Evolutionary conservation across 2,113 vertebrate species (phyloP).

Genomic region (Bubalus kerabau): DNA sequence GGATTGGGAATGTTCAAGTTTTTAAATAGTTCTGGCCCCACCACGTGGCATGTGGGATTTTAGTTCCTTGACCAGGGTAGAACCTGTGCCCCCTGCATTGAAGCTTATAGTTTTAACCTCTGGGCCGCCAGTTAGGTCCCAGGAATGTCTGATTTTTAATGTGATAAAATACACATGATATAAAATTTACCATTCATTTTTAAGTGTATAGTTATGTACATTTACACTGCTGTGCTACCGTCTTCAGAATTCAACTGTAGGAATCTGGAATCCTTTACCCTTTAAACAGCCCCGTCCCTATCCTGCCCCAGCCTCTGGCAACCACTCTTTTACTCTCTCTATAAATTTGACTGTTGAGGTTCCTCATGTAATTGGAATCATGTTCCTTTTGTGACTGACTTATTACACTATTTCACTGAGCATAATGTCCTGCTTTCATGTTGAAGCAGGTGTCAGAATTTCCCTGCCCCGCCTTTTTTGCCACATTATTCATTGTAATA

Average conservation of each 20-base stretch:
- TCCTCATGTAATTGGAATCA: not conserved
- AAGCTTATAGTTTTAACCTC: not conserved
- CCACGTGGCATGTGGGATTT: not conserved
- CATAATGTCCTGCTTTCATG: not conserved
- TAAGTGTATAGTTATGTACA: not conserved
- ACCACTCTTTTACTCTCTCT: not conserved
- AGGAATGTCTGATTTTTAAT: not conserved
- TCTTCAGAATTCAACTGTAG: not conserved
- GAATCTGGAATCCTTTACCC: not conserved
- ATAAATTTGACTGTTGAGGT: not conserved
- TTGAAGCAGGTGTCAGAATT: not conserved
- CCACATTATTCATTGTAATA: not conserved
- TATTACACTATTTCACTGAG: not conserved
- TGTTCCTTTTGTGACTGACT: not conserved
- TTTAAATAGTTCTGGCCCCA: not conserved
- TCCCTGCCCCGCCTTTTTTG: not conserved
- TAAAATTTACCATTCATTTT: not conserved
- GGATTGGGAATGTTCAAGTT: not conserved
- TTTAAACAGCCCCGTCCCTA: not conserved
- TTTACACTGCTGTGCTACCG: not conserved
- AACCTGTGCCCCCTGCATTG: not conserved
- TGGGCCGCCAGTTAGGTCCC: not conserved
- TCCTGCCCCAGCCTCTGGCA: too few species aligned
- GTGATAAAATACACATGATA: not conserved
- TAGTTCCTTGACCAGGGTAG: not conserved